Evolutionary conservation across 2,113 vertebrate genomes (phyloP).

Genomic region (Pelecanus crispus): DNA sequence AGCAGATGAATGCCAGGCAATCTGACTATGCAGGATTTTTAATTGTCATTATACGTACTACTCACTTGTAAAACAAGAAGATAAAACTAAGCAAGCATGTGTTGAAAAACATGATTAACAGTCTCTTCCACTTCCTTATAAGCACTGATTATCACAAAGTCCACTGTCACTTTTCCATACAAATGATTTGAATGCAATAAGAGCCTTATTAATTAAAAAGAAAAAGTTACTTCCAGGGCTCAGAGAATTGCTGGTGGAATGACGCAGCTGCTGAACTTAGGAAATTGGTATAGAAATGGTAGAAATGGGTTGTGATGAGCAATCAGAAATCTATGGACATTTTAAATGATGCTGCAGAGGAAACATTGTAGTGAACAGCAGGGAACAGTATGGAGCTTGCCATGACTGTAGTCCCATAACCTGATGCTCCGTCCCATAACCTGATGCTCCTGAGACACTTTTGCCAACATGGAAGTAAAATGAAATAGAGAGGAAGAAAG

Average conservation of each 20-base stretch:
- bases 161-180: neutral
- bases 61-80: neutral
- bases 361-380: neutral
- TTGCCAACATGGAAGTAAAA: neutral
- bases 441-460: neutral
- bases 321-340: neutral
- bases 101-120: neutral
- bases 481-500: neutral
- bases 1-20: neutral
- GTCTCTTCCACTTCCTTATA: neutral
- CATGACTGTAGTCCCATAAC: neutral
- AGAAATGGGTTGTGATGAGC: neutral
- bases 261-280: neutral
- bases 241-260: neutral
- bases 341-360: neutral
- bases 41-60: neutral
- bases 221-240: neutral
- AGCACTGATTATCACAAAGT: neutral
- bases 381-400: neutral
- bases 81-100: neutral
- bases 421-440: neutral
- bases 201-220: neutral
- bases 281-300: neutral
- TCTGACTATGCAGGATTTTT: neutral
- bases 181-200: neutral